A percentile compares a stretch with the other conserved stretches of the same genome.
Evolutionary conservation across 2,113 vertebrate species (phyloP).

Genomic region (Leptocoma aspasia): DNA sequence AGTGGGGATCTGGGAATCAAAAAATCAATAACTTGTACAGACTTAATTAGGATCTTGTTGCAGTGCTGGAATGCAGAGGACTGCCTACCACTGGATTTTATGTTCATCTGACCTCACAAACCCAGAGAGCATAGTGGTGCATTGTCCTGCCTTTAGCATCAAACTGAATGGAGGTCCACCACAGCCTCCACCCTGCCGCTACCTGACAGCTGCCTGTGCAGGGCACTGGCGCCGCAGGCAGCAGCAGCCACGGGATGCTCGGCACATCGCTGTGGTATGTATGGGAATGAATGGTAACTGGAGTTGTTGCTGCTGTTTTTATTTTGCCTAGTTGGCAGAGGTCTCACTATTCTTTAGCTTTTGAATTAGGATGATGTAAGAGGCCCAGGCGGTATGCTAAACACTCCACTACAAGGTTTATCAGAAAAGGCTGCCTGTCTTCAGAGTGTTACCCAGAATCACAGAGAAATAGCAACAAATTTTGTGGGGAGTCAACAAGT

Average conservation of each 20-base stretch:
- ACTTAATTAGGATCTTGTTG: not conserved
- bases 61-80: not conserved
- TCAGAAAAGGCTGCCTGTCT: not conserved
- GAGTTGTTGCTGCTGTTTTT: constrained; percentile 7
- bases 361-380: constrained; percentile 56
- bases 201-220: not conserved
- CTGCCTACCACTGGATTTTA: not conserved
- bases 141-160: not conserved
- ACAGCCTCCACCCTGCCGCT: not conserved
- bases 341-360: constrained; percentile 32
- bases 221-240: rapidly evolving
- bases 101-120: not conserved
- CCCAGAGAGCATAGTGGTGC: not conserved
- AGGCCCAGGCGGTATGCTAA: not conserved
- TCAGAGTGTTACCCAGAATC: not conserved
- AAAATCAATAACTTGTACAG: not conserved
- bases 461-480: not conserved
- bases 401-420: not conserved
- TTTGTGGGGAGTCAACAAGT: not conserved
- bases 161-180: not conserved
- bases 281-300: not conserved
- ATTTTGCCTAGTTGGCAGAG: constrained; percentile 36
- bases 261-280: not conserved
- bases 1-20: not conserved
- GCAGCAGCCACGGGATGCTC: not conserved